Evolutionary conservation across 2,113 vertebrate genomes (phyloP).

Genomic region (Danionella cerebrum): DNA sequence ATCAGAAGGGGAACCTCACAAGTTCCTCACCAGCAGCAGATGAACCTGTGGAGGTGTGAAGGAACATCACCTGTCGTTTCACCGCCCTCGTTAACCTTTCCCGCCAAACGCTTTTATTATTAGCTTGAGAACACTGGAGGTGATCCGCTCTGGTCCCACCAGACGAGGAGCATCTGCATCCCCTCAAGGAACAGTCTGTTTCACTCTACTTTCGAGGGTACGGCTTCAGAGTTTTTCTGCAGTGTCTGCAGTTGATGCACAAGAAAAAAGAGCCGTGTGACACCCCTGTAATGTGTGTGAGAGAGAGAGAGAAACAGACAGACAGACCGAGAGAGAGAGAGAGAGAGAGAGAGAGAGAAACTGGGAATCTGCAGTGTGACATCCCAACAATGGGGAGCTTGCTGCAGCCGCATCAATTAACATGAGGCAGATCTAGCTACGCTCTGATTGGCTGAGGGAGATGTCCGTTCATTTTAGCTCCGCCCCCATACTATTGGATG

Average conservation of each 20-base stretch:
- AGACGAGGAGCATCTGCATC: slow-evolving; percentile 23
- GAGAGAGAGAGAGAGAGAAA: slow-evolving; percentile 12
- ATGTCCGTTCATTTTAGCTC: slow-evolving; percentile 26
- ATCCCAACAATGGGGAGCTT: slow-evolving; percentile 36
- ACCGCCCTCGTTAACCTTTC: slow-evolving; percentile 20
- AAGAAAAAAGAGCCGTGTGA: slow-evolving; percentile 7
- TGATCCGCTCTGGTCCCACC: slow-evolving; percentile 16
- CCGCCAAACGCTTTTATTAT: background rate
- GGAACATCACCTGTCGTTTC: background rate
- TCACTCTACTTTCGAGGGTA: background rate
- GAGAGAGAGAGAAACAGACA: background rate
- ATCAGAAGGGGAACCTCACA: background rate
- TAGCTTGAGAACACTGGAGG: background rate
- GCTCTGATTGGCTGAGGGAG: slow-evolving; percentile 46
- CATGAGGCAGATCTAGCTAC: slow-evolving; percentile 50
- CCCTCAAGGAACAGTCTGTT: background rate
- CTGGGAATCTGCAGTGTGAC: slow-evolving; percentile 39
- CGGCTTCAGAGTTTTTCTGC: slow-evolving; percentile 14
- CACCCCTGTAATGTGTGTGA: slow-evolving; percentile 8
- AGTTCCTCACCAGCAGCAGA: background rate
- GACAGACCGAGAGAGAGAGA: background rate
- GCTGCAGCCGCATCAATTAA: slow-evolving; percentile 63
- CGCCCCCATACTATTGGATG: slow-evolving; percentile 32
- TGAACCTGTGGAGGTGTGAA: background rate
- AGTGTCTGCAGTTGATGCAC: slow-evolving; percentile 10